Base-by-base conservation (phyloP, 2,888 invertebrate species). In the Acronicta leporina region DNA sequence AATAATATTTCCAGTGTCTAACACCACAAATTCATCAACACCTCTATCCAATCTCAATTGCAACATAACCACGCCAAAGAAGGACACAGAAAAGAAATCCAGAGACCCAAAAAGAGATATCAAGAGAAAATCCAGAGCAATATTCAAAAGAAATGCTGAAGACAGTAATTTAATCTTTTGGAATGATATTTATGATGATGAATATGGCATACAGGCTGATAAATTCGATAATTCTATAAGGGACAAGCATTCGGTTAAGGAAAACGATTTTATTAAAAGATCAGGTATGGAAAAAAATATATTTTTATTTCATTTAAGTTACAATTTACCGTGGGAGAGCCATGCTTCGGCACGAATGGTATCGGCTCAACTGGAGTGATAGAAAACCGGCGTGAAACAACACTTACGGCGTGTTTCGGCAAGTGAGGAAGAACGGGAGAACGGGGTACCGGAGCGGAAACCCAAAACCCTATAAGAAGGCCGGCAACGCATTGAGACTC, bases 111-210 rank as follows among this genome's bases (percentile, higher is more conserved):
- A 40, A 11, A 48, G 35, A 15, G 40, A 54, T 4, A 27, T 3
- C 5, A 51, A 46, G 9, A 45, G 11, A 0, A 49, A 63, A 16
- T 75, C 77, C 9, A 85, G 81, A 64, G 80, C 81, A 0, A 50
- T 88, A 30, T 86, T 87, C 0, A 94, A 94, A 79, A 80, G 94
- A 42, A 85, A 85, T 56, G 83, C 74, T 0, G 81, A 79, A 0
- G 81, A 84, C 0, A 84, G 79, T 14, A 87, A 88, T 68, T 59
- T 88, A 0, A 85, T 91, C 54, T 89, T 88, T 57, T 93, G 93
- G 93, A 89, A 90, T 27, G 90, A 92, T 51, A 75, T 93, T 0
- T 93, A 93, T 35, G 92, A 94, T 30, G 90, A 92, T 3, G 93
- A 93, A 43, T 92, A 93, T 47, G 94, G 92, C 0, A 69, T 91